A percentile compares a stretch with the other conserved stretches of the same genome.
These are phyloP conservation scores for Erinaceus europaeus DNA, from an alignment of 2,113 vertebrate genomes.

Conservation along the genomic window DNA sequence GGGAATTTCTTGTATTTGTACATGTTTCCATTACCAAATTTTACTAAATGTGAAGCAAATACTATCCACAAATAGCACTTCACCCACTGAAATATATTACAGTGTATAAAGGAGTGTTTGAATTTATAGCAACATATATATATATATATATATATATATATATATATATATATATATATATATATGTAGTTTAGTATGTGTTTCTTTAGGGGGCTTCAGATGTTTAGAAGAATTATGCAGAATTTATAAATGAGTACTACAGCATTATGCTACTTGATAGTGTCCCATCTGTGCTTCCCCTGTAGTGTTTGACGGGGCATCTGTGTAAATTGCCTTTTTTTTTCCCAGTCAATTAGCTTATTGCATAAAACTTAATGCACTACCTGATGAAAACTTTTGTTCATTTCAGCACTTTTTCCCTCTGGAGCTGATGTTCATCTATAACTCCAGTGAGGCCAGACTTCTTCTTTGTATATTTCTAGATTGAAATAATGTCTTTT, in stretches of 20 bases:
- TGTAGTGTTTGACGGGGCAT: constrained; percentile 38
- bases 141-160: not conserved
- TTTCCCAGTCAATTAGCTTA: constrained; percentile 45
- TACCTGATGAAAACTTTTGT: constrained; percentile 57
- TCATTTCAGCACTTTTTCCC: not conserved
- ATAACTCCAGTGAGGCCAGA: not conserved
- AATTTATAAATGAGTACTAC: constrained; percentile 68
- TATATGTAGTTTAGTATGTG: constrained; percentile 33
- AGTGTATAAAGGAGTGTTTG: constrained; percentile 24
- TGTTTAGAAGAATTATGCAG: constrained; percentile 63
- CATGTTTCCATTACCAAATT: not conserved
- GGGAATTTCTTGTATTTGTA: constrained; percentile 9
- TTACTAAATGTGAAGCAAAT: constrained; percentile 22
- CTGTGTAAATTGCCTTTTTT: constrained; percentile 51
- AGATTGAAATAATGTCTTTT: not conserved
- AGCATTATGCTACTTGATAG: constrained; percentile 65
- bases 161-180: not conserved
- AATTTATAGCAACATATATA: constrained; percentile 32
- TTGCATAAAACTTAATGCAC: constrained; percentile 20
- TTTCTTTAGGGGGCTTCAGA: constrained; percentile 66
- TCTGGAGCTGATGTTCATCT: not conserved
- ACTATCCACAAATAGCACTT: constrained; percentile 34
- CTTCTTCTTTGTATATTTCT: not conserved
- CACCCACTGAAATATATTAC: constrained; percentile 25
- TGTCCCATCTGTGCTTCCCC: constrained; percentile 59